Evolutionary conservation across 2,888 invertebrate species (phyloP).

Genomic region (Eretmocerus hayati): DNA sequence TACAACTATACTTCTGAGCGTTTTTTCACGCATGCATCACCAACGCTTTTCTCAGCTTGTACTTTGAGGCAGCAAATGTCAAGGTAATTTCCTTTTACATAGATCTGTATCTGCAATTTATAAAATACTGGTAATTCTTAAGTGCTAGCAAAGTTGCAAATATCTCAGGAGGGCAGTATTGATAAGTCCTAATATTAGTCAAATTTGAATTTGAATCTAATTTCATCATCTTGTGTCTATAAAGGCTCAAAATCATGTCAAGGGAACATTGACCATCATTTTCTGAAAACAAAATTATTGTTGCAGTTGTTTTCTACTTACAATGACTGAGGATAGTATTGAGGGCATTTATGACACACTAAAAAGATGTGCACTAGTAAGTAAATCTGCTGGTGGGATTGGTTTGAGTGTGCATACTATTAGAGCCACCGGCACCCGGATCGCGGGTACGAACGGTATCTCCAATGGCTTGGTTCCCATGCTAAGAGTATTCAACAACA

Average conservation of each 20-base stretch:
- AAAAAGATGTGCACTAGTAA: slow-evolving; percentile 88
- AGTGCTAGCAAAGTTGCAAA: too few relatives aligned
- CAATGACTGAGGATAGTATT: slow-evolving; percentile 91
- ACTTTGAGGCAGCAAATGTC: slow-evolving; percentile 88
- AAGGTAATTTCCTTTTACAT: slow-evolving; percentile 50
- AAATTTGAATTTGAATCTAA: too few relatives aligned
- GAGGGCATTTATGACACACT: slow-evolving; percentile 91
- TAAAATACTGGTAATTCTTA: background rate
- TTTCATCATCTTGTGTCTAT: too few relatives aligned
- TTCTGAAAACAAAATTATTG: too few relatives aligned
- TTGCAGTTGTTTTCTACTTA: slow-evolving; percentile 80
- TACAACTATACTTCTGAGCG: slow-evolving; percentile 92
- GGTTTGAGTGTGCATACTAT: slow-evolving; percentile 95
- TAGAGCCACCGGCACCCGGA: slow-evolving; percentile 82
- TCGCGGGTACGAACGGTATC: slow-evolving; percentile 88
- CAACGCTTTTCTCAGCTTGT: slow-evolving; percentile 93
- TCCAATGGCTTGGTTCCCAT: slow-evolving; percentile 96
- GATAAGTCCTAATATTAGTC: too few relatives aligned
- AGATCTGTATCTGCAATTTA: too few relatives aligned
- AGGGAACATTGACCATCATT: too few relatives aligned
- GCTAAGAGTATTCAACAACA: slow-evolving; percentile 91
- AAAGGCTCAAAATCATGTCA: too few relatives aligned
- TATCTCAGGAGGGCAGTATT: too few relatives aligned
- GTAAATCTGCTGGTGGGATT: slow-evolving; percentile 95
- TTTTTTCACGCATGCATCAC: slow-evolving; percentile 97